These are phyloP conservation scores for Fregata magnificens DNA, from an alignment of 2,113 vertebrate genomes.

Conservation along the genomic window DNA sequence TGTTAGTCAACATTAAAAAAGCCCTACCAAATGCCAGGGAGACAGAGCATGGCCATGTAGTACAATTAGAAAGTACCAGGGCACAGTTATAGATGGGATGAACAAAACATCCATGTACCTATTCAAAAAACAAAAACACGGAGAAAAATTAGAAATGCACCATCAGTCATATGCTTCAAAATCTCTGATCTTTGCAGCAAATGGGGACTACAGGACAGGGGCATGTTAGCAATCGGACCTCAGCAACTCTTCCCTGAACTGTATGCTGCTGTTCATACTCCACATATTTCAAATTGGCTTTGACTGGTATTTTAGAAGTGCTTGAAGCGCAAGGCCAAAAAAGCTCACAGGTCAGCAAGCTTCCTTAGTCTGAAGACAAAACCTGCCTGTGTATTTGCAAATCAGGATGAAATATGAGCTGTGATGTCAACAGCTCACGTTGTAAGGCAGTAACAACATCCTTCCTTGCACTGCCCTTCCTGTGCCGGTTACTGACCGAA, in stretches of 20 bases:
- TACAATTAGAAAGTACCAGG: not conserved
- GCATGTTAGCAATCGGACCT: fast-evolving
- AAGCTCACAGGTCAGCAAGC: not conserved
- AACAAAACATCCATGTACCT: not conserved
- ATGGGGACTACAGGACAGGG: not conserved
- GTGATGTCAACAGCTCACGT: not conserved
- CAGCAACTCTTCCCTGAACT: not conserved
- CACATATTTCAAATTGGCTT: not conserved
- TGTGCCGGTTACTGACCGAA: not conserved
- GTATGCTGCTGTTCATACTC: not conserved
- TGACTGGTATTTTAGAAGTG: not conserved
- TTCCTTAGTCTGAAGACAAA: not conserved
- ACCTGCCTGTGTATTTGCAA: not conserved
- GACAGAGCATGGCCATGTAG: not conserved
- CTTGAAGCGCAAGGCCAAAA: not conserved
- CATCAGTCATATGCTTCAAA: not conserved
- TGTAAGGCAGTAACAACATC: not conserved
- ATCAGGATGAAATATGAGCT: not conserved
- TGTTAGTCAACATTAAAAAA: not conserved
- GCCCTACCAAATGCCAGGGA: not conserved
- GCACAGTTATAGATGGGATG: not conserved
- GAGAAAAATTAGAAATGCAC: not conserved
- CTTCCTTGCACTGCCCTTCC: not conserved
- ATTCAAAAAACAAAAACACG: not conserved
- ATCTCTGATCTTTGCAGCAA: not conserved